Percentiles rank a stretch among this genome's conserved stretches.
These are phyloP conservation scores for Embidobia sp. DNA, from an alignment of 2,888 invertebrate genomes.

Conservation along the genomic window DNA sequence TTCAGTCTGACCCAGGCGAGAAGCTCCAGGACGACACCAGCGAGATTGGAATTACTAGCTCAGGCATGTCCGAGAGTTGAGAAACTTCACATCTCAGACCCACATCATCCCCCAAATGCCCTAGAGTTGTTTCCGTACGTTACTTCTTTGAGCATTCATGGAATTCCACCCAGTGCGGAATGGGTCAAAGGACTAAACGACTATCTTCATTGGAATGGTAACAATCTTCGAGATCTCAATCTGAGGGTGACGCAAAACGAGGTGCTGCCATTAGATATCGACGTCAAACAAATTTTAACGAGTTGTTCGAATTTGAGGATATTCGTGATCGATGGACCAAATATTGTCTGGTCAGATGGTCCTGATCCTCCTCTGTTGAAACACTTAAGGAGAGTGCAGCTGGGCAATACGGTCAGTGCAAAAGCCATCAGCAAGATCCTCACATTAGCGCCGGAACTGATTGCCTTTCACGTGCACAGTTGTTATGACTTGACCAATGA, in stretches of 20 bases:
- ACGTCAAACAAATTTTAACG: slow-evolving; percentile 76
- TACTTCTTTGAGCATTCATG: slow-evolving; percentile 78
- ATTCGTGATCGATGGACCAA: slow-evolving; percentile 77
- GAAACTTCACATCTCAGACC: slow-evolving; percentile 79
- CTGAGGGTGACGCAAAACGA: slow-evolving; percentile 76
- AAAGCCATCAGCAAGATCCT: slow-evolving; percentile 77
- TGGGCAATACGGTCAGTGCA: slow-evolving; percentile 78
- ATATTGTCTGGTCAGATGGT: slow-evolving; percentile 76
- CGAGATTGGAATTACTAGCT: slow-evolving; percentile 78
- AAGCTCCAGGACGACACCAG: slow-evolving; percentile 77
- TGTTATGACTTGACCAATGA: slow-evolving; percentile 79
- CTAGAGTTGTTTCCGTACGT: slow-evolving; percentile 77
- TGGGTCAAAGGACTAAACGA: slow-evolving; percentile 79
- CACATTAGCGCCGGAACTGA: slow-evolving; percentile 76
- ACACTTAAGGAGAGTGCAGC: slow-evolving; percentile 75
- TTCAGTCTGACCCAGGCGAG: slow-evolving; percentile 78
- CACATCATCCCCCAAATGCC: slow-evolving; percentile 79
- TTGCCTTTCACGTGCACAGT: slow-evolving; percentile 78
- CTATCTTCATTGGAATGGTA: slow-evolving; percentile 77
- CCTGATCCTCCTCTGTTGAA: slow-evolving; percentile 71
- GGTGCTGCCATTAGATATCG: slow-evolving; percentile 72
- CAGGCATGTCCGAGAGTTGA: slow-evolving; percentile 78
- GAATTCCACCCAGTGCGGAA: slow-evolving; percentile 76
- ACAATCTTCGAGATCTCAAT: slow-evolving; percentile 76
- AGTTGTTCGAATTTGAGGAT: slow-evolving; percentile 77